Evolutionary conservation across 1,140 invertebrate species (phyloP), one percentile per base, ranked within the genome.

Genomic region (Temnothorax curvispinosus): DNA sequence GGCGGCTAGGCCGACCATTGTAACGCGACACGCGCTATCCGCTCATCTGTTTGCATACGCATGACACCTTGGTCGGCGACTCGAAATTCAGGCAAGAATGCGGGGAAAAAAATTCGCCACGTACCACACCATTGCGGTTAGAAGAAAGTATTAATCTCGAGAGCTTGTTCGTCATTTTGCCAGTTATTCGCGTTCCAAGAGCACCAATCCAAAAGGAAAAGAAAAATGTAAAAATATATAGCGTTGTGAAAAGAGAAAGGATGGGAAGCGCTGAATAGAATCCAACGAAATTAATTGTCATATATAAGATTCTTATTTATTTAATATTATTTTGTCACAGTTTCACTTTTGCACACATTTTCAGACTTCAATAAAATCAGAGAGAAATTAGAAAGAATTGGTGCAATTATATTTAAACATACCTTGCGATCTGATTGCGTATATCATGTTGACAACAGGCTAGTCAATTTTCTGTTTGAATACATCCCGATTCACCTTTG

Each of bases 21-120:
- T 80, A 60, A 69, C 62, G 87, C 76, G 87, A 89, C 71, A 89
- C 64, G 27, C 71, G 88, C 84, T 75, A 82, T 87, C 80, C 35
- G 32, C 47, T 52, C 71, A 78, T 77, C 82, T 54, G 76, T 71
- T 50, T 75, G 80, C 54, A 38, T 58, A 41, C 54, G 44, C 52
- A 18, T 35, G 50, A 58, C 32, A 21, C 54, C 27, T 58, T 27
- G 38, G 41, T 7, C 58, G 27, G 5, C 54, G 44, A 21, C 18
- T 47, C 18, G 67, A 60, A 50, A 74, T 60, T 60, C 35, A 60
- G 18, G 13, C 47, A 8, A n/a, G 15, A 18, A 52, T 21, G 8
- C 7, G 6, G 15, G 6, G 21, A 3, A 18, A 11, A 27, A 41
- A 56, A 52, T 13, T 76, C n/a, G n/a, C 6, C n/a, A 38, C 13